Base-by-base conservation (phyloP, 92 coral and sea anemone genomes). In the Epizoanthus rinbou region DNA sequence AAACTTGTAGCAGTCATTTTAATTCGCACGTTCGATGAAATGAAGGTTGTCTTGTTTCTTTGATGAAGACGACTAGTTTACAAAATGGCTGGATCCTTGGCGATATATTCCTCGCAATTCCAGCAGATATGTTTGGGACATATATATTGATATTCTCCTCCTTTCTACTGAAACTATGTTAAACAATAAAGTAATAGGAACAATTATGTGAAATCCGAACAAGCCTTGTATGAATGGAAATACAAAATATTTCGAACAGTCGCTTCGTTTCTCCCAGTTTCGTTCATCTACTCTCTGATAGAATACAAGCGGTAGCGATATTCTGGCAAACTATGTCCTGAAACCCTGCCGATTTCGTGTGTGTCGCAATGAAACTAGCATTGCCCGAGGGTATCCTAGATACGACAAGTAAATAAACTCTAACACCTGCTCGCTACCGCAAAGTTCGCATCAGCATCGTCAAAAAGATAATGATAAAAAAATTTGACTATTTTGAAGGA, bases 401-500 rank as follows among this genome's bases (percentile, higher is more conserved):
- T 57, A 58, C 68, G 50, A 25, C 19, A 57, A 24, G 68, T 75
- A 75, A 75, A 75, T 31, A 75, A 75, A 75, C 16, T n/a, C 5
- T 28, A 33, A 14, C 81, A 75, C 68, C 81, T 75, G 81, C 81
- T 75, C 31, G 25, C 37, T 25, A 50, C 50, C 6, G 25, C 11
- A 9, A n/a, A 41, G 23, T 56, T 28, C 4, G n/a, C 19, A 33
- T 6, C 31, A 8, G 23, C 73, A 19, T 33, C 5, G 39, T 19
- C 69, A 21, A 22, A 6, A 28, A 3, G 22, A 1, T 9, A 28
- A 28, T 22, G 13, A 2, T 11, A 63, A 22, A n/a, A 18, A 63
- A 22, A 5, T 4, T n/a, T 8, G 3, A 3, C 45, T 23, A 23
- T 28, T 65, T 65, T 7, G 50, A 43, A 43, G 9, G 11, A 43